phyloP scores from a whole-genome alignment of 1,140 invertebrate species.

The Augochlora pura region DNA sequence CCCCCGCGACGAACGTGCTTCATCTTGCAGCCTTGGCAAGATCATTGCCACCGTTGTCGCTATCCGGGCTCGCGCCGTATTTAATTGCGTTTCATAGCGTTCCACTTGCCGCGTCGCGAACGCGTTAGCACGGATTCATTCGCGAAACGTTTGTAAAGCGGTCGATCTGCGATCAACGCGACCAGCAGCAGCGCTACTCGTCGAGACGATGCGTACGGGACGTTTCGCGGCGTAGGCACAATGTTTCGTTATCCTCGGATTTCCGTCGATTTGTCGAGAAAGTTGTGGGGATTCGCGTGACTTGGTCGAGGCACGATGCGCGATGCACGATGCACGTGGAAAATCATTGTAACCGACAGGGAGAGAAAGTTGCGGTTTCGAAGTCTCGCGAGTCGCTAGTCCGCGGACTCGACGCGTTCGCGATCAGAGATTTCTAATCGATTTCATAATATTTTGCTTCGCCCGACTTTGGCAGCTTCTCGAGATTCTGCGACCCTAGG shows the following conservation, averaged over 20 bases:
- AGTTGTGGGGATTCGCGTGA: too few relatives aligned
- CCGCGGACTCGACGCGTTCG: neutral
- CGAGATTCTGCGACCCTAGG: too few relatives aligned
- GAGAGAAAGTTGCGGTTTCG: constrained; percentile 7
- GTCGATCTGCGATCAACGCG: constrained; percentile 21
- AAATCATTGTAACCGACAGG: neutral
- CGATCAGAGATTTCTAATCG: constrained; percentile 5
- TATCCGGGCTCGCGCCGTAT: constrained; percentile 8
- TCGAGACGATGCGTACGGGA: too few relatives aligned
- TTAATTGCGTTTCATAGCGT: constrained; percentile 22
- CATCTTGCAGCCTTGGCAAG: constrained; percentile 53
- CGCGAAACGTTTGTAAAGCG: neutral
- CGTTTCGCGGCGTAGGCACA: too few relatives aligned
- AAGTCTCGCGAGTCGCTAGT: neutral
- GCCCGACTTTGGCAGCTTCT: neutral
- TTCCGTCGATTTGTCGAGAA: too few relatives aligned
- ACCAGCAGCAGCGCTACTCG: too few relatives aligned
- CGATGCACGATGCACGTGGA: neutral
- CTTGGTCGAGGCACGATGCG: too few relatives aligned
- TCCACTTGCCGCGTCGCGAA: constrained; percentile 5
- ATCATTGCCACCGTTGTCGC: constrained; percentile 50
- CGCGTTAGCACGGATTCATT: too few relatives aligned
- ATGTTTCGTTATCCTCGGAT: too few relatives aligned
- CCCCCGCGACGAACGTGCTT: constrained; percentile 15
- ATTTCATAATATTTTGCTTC: constrained; percentile 12